Evolutionary conservation across 2,888 invertebrate genomes (phyloP), one percentile per base, ranked within the genome.

Genomic region (Tuberolachnus salignus): DNA sequence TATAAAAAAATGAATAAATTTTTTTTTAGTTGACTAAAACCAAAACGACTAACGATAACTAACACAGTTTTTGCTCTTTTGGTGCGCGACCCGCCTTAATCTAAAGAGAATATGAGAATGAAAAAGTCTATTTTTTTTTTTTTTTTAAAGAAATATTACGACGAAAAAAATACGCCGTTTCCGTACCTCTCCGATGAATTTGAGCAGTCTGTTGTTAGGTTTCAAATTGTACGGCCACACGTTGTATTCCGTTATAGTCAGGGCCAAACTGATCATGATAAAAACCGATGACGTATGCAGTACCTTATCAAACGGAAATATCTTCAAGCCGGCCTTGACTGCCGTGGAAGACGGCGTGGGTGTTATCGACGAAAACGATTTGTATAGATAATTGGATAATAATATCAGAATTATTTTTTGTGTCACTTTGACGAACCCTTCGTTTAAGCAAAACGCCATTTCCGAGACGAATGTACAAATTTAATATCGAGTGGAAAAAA

Each of bases 231-330:
- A 49, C 9, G 72, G 61, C 72, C 72, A 72, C 14, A 72, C 16
- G n/a, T 72, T 16, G 34, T 34, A 61, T 51, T 72, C 72, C 14
- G 61, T 61, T 19, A 72, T 72, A 19, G 16, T 34, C 14, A 61
- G 49, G 0, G 51, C 14, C 14, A 49, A 19, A 16, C 51, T 61
- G 16, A 19, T 49, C 34, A 72, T 19, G 3, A 72, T 61, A 14
- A 72, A 26, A 8, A 72, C 3, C 1, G 72, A 72, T 14, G 72
- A 72, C 21, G 9, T 0, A 6, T 34, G 34, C 19, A 72, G 49
- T 21, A 49, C 26, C 34, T 10, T 61, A 16, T 72, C 72, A 26
- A 72, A 72, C 10, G 72, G 72, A 34, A 34, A 72, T 9, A 72
- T 72, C 19, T 72, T 61, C 26, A 10, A 34, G 8, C 49, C 72